Conservation (phyloP, 2,113 vertebrate genomes). For the Bubo scandiacus region DNA sequence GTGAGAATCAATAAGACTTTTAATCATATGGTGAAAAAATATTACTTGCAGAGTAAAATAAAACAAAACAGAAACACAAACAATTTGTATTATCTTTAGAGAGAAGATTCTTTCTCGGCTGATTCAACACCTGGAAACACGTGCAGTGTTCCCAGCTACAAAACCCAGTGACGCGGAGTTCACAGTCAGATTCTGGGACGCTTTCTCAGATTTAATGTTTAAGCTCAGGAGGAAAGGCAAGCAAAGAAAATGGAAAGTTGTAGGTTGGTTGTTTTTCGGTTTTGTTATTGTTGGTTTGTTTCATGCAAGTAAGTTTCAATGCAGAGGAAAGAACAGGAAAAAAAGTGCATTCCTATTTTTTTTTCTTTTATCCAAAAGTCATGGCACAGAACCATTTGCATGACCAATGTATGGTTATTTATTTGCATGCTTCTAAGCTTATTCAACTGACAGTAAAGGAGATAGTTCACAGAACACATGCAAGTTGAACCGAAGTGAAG, state of each 20-base stretch:
- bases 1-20: neutral
- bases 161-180: neutral
- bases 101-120: neutral
- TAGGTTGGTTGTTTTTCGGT: neutral
- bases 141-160: neutral
- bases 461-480: neutral
- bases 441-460: neutral
- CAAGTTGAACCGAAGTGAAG: neutral
- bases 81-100: neutral
- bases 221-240: neutral
- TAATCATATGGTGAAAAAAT: neutral
- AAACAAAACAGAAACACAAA: neutral
- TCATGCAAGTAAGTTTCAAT: neutral
- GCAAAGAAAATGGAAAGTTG: neutral
- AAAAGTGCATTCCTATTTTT: neutral
- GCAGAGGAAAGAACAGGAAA: neutral
- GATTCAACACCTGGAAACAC: neutral
- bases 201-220: neutral
- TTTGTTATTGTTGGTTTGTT: neutral
- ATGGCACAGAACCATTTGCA: neutral
- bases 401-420: neutral
- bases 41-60: neutral
- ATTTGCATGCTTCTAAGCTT: neutral
- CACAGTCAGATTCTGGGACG: neutral
- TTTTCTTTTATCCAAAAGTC: neutral